A percentile compares a stretch with the other conserved stretches of the same genome.
Conservation (phyloP, 2,888 invertebrate species). For the Periphyllus acericola region DNA sequence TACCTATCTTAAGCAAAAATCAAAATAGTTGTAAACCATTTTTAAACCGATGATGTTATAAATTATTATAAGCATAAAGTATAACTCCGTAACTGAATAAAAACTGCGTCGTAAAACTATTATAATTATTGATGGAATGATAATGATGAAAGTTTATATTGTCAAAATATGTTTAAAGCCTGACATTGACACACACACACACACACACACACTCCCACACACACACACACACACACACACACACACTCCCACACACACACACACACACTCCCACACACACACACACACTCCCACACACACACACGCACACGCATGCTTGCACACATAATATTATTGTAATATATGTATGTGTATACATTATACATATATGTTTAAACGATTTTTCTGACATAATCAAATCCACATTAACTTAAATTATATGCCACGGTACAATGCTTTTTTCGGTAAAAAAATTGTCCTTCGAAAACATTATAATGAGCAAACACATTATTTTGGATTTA, state of each 20-base stretch:
- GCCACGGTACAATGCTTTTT: neutral
- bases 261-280: neutral
- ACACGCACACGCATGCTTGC: no score
- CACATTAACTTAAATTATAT: conserved; percentile 4
- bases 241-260: no score
- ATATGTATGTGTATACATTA: neutral
- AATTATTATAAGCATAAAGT: no score
- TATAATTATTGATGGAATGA: no score
- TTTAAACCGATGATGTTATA: no score
- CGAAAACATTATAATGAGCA: conserved; percentile 5
- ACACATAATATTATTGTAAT: no score
- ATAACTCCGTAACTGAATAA: no score
- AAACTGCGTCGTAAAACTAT: no score
- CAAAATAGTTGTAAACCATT: no score
- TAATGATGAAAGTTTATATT: no score
- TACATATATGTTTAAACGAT: neutral
- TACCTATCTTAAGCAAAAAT: no score
- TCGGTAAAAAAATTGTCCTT: neutral
- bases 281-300: neutral
- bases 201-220: no score
- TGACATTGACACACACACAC: neutral
- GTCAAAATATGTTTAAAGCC: neutral
- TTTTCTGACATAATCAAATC: neutral
- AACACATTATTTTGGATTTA: neutral
- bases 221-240: neutral